Base-by-base conservation (phyloP, 92 coral and sea anemone species). In the Epizoanthus rinbou region DNA sequence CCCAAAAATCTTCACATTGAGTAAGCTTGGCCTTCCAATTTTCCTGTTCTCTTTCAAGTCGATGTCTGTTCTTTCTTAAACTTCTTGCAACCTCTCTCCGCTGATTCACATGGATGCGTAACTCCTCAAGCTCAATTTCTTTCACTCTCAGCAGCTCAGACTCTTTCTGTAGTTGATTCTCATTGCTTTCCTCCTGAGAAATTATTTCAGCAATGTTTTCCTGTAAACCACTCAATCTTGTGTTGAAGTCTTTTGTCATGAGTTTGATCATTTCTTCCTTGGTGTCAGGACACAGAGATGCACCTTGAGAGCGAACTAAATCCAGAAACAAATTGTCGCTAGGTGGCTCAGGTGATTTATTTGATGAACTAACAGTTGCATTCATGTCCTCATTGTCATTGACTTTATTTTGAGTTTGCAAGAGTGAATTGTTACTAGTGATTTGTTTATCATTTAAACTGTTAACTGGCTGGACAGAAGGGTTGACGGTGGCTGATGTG, bases 201-300 rank as follows among this genome's bases (percentile, higher is more conserved):
- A 64, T 23, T 23, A 64, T 28, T 22, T 64, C 69, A 7, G 2
- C 11, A 21, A 64, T n/a, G 23, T 7, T 23, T 6, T 24, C 28
- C 37, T 64, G 69, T 24, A 64, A 24, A 24, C 31, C 24, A 4
- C 4, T 15, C 13, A 64, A 28, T 28, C 28, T 24, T 21, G 13
- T 64, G 33, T 3, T 64, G 6, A 64, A 64, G 28, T 64, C 69
- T 23, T 3, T 64, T 8, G 15, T 64, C 69, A 64, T 19, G 14
- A 64, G 69, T 22, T 64, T 64, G 69, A 64, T 13, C 33, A 64
- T 64, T 64, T 19, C 69, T 24, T 64, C 69, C 69, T 64, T 64
- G 33, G 69, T 64, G 15, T 22, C 16, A 8, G 69, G 13, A 64
- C 31, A 21, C 10, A 64, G 28, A 7, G 37, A 64, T n/a, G 69